Evolutionary conservation across 2,888 invertebrate species (phyloP).

Genomic region (Drosophila nr. perissopoda): DNA sequence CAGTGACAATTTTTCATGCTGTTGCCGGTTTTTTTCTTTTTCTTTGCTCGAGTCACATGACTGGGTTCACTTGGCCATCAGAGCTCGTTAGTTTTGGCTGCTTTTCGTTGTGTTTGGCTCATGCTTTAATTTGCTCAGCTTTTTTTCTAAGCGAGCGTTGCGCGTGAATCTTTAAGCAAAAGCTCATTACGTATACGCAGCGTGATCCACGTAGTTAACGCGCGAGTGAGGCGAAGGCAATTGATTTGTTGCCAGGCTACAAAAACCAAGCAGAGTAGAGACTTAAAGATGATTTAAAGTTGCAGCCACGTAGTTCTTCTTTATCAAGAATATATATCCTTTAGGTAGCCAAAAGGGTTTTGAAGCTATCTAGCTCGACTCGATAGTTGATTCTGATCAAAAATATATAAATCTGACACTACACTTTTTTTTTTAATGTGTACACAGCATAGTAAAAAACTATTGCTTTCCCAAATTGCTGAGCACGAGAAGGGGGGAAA

Average conservation of each 20-base stretch:
- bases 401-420: background rate
- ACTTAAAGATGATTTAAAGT: background rate
- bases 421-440: background rate
- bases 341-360: background rate
- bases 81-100: conserved; percentile 70
- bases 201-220: conserved; percentile 67
- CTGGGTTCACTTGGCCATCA: conserved; percentile 45
- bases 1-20: conserved; percentile 79
- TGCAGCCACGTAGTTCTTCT: background rate
- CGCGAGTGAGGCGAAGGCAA: conserved; percentile 56
- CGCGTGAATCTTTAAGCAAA: conserved; percentile 39
- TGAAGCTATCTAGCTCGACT: background rate
- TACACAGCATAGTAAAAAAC: background rate
- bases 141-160: conserved; percentile 9
- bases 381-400: background rate
- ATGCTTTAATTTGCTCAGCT: conserved; percentile 50
- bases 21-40: conserved; percentile 64
- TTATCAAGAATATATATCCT: rapidly evolving
- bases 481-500: background rate
- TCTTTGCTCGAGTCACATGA: conserved; percentile 36
- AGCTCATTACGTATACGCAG: conserved; percentile 77
- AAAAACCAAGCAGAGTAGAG: background rate
- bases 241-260: conserved; percentile 64
- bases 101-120: conserved; percentile 38
- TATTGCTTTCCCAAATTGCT: background rate